Percentiles rank a stretch among this genome's conserved stretches.
Conservation (phyloP, 1,140 invertebrate genomes). For the Leptopilina boulardi region DNA sequence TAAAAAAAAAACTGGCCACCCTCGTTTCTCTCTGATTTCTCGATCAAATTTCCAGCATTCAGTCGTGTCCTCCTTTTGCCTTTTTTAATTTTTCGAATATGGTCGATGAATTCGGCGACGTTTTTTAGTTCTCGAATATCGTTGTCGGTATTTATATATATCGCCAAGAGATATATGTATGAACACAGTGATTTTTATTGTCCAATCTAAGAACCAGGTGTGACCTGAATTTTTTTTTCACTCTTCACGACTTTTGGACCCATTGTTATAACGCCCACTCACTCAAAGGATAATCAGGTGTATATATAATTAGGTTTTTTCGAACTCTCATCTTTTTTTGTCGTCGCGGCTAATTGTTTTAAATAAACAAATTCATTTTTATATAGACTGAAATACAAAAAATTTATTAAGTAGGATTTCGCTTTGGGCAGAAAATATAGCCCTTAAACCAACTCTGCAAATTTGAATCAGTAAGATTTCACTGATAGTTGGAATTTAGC, state of each 20-base stretch:
- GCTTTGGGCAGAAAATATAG: no score
- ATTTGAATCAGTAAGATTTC: no score
- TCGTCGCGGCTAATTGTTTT: no score
- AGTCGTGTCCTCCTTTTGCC: constrained; percentile 59
- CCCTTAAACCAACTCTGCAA: no score
- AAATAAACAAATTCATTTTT: no score
- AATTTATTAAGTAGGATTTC: no score
- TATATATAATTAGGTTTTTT: neutral
- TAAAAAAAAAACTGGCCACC: constrained; percentile 15
- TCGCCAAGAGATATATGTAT: constrained; percentile 39
- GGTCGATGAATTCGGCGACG: constrained; percentile 44
- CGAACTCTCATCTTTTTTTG: no score
- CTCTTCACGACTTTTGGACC: constrained; percentile 3
- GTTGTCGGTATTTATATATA: constrained; percentile 24
- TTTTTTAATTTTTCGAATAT: constrained; percentile 52
- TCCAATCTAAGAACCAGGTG: constrained; percentile 62
- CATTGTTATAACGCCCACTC: neutral
- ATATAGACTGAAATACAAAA: no score
- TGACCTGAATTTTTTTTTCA: constrained; percentile 55
- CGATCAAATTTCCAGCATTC: constrained; percentile 73
- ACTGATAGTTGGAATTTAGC: no score
- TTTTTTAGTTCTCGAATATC: constrained; percentile 57
- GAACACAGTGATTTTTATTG: constrained; percentile 41
- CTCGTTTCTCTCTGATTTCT: constrained; percentile 48
- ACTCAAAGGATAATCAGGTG: neutral